Evolutionary conservation across 1,140 invertebrate genomes (phyloP).

Genomic region (Plutomurus gul): DNA sequence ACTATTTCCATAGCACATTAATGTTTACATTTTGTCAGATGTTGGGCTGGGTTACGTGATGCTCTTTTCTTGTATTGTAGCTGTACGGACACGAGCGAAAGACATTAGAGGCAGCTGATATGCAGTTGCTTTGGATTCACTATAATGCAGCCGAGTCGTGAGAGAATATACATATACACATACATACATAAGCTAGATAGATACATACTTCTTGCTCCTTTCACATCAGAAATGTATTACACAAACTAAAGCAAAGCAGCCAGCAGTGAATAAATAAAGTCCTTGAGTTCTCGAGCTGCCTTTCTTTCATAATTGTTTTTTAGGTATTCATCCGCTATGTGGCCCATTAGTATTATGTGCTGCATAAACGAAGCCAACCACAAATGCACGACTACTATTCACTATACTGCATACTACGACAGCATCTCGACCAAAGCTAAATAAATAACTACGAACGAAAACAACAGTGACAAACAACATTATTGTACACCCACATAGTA

Average conservation of each 20-base stretch:
- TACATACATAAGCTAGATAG: too few relatives aligned
- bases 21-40: background rate
- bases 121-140: too few relatives aligned
- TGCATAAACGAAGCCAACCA: background rate
- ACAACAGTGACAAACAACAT: constrained; percentile 21
- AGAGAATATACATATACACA: too few relatives aligned
- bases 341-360: background rate
- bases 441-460: background rate
- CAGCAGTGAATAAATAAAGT: background rate
- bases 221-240: background rate
- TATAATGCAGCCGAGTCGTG: too few relatives aligned
- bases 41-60: background rate
- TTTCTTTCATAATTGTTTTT: background rate
- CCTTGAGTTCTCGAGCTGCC: background rate
- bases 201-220: too few relatives aligned
- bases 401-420: too few relatives aligned
- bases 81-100: too few relatives aligned
- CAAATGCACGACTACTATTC: too few relatives aligned
- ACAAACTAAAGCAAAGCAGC: background rate
- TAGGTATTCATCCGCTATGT: background rate
- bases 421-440: too few relatives aligned
- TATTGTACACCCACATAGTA: background rate
- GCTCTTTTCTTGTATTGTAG: too few relatives aligned
- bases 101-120: too few relatives aligned
- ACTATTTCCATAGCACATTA: background rate